Conservation (phyloP, 1,140 invertebrate species). For the Orussus abietinus region DNA sequence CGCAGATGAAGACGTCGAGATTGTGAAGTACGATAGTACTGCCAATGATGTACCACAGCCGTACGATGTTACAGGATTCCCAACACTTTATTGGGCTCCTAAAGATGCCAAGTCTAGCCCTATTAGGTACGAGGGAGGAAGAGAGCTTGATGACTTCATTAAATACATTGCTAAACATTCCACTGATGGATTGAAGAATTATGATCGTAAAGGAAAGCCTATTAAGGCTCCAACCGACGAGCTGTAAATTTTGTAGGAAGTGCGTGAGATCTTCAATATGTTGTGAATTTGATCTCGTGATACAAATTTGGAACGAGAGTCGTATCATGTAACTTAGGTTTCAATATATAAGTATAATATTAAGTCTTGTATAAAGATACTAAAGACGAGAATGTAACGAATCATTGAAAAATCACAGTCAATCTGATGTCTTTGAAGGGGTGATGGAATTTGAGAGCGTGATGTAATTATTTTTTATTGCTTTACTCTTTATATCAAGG, state of each 20-base stretch:
- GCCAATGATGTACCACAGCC: constrained; percentile 94
- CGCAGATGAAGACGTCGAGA: constrained; percentile 82
- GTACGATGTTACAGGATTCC: constrained; percentile 95
- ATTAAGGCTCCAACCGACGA: constrained; percentile 69
- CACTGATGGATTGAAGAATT: constrained; percentile 83
- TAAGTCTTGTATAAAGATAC: background rate
- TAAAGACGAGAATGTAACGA: background rate
- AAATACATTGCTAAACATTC: constrained; percentile 95
- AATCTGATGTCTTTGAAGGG: too few species aligned
- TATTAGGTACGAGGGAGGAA: constrained; percentile 91
- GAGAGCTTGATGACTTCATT: constrained; percentile 92
- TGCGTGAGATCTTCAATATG: too few species aligned
- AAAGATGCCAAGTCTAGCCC: constrained; percentile 79
- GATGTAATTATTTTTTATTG: too few species aligned
- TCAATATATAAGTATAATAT: background rate
- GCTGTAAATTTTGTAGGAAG: too few species aligned
- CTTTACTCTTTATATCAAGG: too few species aligned
- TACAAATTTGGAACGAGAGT: background rate
- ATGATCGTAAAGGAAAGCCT: constrained; percentile 81
- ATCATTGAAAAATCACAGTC: background rate
- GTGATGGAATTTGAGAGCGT: too few species aligned
- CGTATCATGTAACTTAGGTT: background rate
- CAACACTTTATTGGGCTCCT: constrained; percentile 93
- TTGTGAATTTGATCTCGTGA: background rate
- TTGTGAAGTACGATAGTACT: constrained; percentile 98